These are phyloP conservation scores for Lagria hirta DNA, from an alignment of 2,888 invertebrate genomes.

Conservation along the genomic window DNA sequence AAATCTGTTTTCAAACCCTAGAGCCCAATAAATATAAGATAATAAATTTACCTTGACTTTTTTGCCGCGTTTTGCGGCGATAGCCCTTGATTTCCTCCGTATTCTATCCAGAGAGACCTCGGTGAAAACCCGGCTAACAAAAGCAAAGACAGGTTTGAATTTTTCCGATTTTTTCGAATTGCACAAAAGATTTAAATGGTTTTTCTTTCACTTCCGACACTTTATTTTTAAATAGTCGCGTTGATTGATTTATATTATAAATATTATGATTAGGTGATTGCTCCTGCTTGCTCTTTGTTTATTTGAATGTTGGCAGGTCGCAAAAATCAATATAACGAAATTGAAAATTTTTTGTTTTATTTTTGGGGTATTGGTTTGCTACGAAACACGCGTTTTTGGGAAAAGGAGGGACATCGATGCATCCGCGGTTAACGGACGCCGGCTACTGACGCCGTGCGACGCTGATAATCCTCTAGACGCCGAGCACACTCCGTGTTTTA, in stretches of 20 bases:
- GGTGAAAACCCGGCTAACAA: conserved; percentile 3
- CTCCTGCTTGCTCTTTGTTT: too few relatives aligned
- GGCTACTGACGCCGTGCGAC: conserved; percentile 48
- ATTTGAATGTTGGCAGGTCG: too few relatives aligned
- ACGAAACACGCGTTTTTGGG: too few relatives aligned
- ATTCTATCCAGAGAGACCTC: conserved; percentile 69
- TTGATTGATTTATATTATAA: conserved; percentile 12
- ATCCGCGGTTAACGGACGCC: conserved; percentile 39
- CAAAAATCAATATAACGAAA: too few relatives aligned
- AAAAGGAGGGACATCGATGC: too few relatives aligned
- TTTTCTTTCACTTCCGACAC: conserved; percentile 4
- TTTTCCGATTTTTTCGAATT: background rate
- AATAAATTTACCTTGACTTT: conserved; percentile 75
- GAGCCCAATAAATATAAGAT: too few relatives aligned
- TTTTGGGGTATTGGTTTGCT: too few relatives aligned
- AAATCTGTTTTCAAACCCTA: too few relatives aligned
- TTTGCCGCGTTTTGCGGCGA: conserved; percentile 77
- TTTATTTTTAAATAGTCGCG: conserved; percentile 12
- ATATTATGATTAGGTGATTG: too few relatives aligned
- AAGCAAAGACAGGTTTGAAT: background rate
- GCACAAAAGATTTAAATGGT: conserved; percentile 1
- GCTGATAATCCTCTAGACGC: conserved; percentile 43
- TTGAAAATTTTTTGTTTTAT: too few relatives aligned
- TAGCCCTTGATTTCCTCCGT: conserved; percentile 82
- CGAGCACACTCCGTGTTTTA: conserved; percentile 26